Percentiles rank a stretch among this genome's conserved stretches.
These are phyloP conservation scores for Pelobates cultripes DNA, from an alignment of 2,797 vertebrate species.

Conservation along the genomic window DNA sequence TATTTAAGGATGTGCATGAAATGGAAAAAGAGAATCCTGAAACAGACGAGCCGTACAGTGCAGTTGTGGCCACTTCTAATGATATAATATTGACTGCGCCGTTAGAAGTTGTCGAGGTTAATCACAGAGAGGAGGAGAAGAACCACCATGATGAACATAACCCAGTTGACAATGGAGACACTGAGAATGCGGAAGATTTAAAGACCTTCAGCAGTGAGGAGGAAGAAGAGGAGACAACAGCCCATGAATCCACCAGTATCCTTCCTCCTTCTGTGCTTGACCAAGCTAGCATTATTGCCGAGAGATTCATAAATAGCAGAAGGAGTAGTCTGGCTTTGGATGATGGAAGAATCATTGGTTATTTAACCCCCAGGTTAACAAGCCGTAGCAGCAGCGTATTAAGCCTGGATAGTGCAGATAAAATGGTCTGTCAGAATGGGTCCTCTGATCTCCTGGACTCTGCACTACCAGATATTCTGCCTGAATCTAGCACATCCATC, in stretches of 20 bases:
- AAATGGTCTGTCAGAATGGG: conserved; percentile 53
- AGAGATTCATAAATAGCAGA: conserved; percentile 73
- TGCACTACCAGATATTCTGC: conserved; percentile 1
- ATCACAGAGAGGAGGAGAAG: conserved; percentile 59
- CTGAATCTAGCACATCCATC: rapidly evolving
- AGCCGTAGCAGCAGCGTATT: conserved; percentile 76
- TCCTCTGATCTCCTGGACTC: conserved; percentile 55
- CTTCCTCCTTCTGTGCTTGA: conserved; percentile 83
- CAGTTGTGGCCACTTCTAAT: conserved; percentile 20
- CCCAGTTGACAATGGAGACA: conserved; percentile 42
- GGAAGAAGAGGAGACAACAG: conserved; percentile 71
- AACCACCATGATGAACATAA: conserved; percentile 18
- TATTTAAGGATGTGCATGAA: conserved; percentile 53
- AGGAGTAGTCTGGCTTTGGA: conserved; percentile 81
- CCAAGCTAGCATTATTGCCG: conserved; percentile 82
- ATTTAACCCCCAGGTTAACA: conserved; percentile 66
- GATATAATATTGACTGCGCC: conserved; percentile 31
- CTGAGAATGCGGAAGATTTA: conserved; percentile 67
- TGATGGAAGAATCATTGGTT: conserved; percentile 69
- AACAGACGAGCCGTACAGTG: conserved; percentile 8
- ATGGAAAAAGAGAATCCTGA: conserved; percentile 31
- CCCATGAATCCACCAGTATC: conserved; percentile 67
- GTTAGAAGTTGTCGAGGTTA: conserved; percentile 23
- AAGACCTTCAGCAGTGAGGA: conserved; percentile 82
- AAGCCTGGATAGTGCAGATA: conserved; percentile 72